Evolutionary conservation across 2,797 vertebrate genomes (phyloP), one percentile per base, ranked within the genome.

Genomic region (Parotocinclus haroldoi): DNA sequence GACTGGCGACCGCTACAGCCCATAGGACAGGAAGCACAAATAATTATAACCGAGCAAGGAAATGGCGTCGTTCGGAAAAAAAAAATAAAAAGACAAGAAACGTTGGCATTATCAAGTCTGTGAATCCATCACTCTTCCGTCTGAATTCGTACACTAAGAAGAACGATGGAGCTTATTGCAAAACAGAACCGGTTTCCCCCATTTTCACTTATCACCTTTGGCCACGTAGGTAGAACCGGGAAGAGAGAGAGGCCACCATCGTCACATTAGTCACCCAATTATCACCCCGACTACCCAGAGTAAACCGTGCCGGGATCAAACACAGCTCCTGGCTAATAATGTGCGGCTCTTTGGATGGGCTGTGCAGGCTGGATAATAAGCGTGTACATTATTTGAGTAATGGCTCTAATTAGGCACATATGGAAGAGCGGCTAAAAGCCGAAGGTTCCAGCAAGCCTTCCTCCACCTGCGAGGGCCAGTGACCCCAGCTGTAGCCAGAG

Each of bases 241-340:
- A 46, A 75, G 49, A 1, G n/a, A 48, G 36, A 65, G 40, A 55
- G 68, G 52, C 65, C 42, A 79, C 82, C 84, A 89, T 89, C 87
- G 88, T 87, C 78, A 86, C 79, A 84, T 84, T 76, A 84, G 84
- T 84, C 76, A 88, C 78, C 77, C 67, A 81, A 89, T 90, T 87
- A 89, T 82, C 85, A 83, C 83, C 78, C 71, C 75, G 85, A 86
- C 76, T 72, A 85, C 82, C 86, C 87, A 87, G 83, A 82, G 73
- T 82, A 79, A 80, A 74, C 57, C 74, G 83, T 78, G 69, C 78
- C 72, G 78, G 79, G 81, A 80, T 60, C 69, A 77, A 75, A 63
- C 57, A 39, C 42, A 78, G 66, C 27, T 56, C 72, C 58, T 69
- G 71, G 71, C 75, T 75, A 80, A 77, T 81, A 73, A 81, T 69